A percentile compares a stretch with the other conserved stretches of the same genome.
These are phyloP conservation scores for Zoanthus sociatus DNA, from an alignment of 92 coral and sea anemone genomes.

Conservation along the genomic window DNA sequence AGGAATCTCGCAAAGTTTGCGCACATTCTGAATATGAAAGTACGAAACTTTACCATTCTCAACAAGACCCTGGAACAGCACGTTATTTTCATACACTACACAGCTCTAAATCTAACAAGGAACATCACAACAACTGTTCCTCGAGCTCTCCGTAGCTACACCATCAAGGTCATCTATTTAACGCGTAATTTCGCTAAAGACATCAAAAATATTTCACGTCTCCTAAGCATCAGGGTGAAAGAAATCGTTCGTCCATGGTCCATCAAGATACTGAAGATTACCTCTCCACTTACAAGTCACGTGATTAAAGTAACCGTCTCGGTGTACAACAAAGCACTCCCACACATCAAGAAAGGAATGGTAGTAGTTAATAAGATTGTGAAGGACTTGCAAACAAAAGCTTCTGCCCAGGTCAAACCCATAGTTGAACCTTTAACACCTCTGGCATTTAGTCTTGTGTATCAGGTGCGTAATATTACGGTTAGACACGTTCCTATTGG, in stretches of 20 bases:
- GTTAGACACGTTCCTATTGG: conserved; percentile 74
- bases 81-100: conserved; percentile 22
- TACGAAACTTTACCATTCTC: conserved; percentile 59
- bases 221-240: conserved; percentile 51
- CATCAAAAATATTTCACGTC: conserved; percentile 56
- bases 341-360: conserved; percentile 52
- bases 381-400: conserved; percentile 54
- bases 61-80: conserved; percentile 70
- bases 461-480: conserved; percentile 74
- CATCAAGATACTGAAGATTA: conserved; percentile 56
- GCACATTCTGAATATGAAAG: conserved; percentile 44
- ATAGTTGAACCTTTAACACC: conserved; percentile 73
- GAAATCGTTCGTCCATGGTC: conserved; percentile 46
- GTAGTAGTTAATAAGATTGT: conserved; percentile 51
- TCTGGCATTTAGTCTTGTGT: conserved; percentile 61
- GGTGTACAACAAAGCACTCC: conserved; percentile 70
- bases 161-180: conserved; percentile 77
- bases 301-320: conserved; percentile 64
- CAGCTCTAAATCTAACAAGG: conserved; percentile 50
- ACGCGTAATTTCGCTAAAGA: conserved; percentile 72
- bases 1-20: conserved; percentile 63
- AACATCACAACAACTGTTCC: conserved; percentile 73
- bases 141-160: conserved; percentile 69
- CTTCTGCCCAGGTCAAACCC: conserved; percentile 63
- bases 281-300: conserved; percentile 71